phyloP scores from a whole-genome alignment of 2,888 invertebrate genomes.

The Gortyna flavago region DNA sequence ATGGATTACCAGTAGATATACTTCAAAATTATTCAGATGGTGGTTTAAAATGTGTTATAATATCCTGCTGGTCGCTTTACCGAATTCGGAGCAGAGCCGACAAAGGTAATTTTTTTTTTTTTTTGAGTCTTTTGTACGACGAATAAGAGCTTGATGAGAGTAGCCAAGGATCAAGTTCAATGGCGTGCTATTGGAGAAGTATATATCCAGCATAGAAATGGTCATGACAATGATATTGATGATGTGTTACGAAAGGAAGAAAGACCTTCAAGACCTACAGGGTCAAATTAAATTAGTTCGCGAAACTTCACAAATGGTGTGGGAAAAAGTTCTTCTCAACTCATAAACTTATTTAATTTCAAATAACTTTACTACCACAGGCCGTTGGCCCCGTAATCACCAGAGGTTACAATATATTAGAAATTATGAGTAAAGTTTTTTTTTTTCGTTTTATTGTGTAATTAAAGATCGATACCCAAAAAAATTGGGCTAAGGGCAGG shows the following conservation, averaged over 20 bases:
- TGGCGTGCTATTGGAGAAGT: neutral
- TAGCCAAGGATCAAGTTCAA: neutral
- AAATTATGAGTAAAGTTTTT: too few relatives aligned
- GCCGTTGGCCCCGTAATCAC: neutral
- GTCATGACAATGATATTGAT: too few relatives aligned
- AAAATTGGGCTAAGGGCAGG: neutral
- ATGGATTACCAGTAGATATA: too few relatives aligned
- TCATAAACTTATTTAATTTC: too few relatives aligned
- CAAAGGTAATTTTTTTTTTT: too few relatives aligned
- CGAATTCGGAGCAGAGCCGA: slow-evolving; percentile 1
- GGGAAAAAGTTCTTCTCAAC: neutral
- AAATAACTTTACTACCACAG: too few relatives aligned
- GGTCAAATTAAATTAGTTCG: neutral
- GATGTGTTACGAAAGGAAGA: neutral
- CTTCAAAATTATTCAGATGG: too few relatives aligned
- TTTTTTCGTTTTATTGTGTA: neutral
- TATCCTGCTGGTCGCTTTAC: too few relatives aligned
- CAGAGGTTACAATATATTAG: too few relatives aligned
- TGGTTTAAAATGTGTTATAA: too few relatives aligned
- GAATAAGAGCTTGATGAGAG: too few relatives aligned
- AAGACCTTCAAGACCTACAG: neutral
- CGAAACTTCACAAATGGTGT: neutral
- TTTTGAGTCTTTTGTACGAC: too few relatives aligned
- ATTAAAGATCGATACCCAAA: neutral
- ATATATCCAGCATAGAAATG: neutral